Percentiles rank a stretch among this genome's conserved stretches.
phyloP scores from a whole-genome alignment of 2,888 invertebrate genomes.

The Drosophila gaucha region DNA sequence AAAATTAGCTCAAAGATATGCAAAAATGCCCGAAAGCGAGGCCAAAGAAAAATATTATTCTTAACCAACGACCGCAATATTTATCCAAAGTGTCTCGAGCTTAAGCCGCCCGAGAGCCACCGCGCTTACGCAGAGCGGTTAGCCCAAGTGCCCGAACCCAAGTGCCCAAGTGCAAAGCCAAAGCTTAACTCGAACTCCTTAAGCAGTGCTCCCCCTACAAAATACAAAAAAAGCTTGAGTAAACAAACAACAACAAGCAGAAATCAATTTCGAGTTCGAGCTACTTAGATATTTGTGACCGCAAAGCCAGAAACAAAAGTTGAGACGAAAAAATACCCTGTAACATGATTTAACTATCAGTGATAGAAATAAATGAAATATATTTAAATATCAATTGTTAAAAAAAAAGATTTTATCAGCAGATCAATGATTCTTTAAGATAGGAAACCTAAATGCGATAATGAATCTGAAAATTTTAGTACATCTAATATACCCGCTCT shows the following conservation, averaged over 20 bases:
- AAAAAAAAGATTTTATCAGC: not conserved
- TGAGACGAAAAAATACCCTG: constrained; percentile 6
- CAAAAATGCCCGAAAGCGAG: constrained; percentile 45
- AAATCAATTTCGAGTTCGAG: constrained; percentile 48
- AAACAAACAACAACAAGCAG: constrained; percentile 41
- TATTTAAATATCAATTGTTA: not conserved
- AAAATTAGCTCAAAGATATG: constrained; percentile 13
- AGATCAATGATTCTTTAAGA: not conserved
- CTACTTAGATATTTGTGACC: constrained; percentile 50
- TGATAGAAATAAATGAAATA: too few relatives aligned
- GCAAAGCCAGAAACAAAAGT: constrained; percentile 25
- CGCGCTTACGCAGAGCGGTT: constrained; percentile 68
- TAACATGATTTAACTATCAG: too few relatives aligned
- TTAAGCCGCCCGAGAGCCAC: constrained; percentile 74
- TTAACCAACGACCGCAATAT: constrained; percentile 67
- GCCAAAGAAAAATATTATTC: constrained; percentile 74
- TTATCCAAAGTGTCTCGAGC: constrained; percentile 50
- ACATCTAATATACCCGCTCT: not conserved
- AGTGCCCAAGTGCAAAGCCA: constrained; percentile 20
- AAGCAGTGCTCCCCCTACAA: constrained; percentile 28
- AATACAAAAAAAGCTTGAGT: constrained; percentile 27
- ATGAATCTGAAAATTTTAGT: too few relatives aligned
- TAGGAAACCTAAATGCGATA: too few relatives aligned
- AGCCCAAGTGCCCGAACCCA: constrained; percentile 19
- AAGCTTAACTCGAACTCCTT: constrained; percentile 36